Evolutionary conservation across 2,113 vertebrate species (phyloP).

Genomic region (Bothrops jararaca): DNA sequence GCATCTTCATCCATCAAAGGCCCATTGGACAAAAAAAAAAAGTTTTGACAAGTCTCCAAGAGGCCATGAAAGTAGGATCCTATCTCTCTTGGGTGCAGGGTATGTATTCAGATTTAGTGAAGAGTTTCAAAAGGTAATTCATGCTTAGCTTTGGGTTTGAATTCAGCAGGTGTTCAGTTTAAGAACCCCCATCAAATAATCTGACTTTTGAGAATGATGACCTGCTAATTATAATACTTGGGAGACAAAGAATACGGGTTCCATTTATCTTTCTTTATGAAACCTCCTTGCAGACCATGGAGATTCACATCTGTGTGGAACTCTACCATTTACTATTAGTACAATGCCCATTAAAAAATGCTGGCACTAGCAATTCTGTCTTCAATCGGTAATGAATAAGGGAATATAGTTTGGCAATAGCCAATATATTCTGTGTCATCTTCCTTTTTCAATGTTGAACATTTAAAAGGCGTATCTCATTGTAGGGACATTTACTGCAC

Average conservation of each 20-base stretch:
- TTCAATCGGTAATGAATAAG: not conserved
- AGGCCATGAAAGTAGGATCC: not conserved
- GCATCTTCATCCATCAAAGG: not conserved
- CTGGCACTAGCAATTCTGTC: not conserved
- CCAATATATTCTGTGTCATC: not conserved
- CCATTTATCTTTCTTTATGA: not conserved
- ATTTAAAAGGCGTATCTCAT: not conserved
- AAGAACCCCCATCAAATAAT: not conserved
- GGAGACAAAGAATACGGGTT: not conserved
- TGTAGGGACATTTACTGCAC: not conserved
- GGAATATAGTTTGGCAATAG: not conserved
- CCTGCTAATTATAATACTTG: not conserved
- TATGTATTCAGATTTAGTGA: not conserved
- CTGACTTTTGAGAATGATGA: not conserved
- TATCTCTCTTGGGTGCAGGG: not conserved
- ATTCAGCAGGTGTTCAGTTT: not conserved
- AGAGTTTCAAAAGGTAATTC: not conserved
- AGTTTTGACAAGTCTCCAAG: not conserved
- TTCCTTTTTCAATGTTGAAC: not conserved
- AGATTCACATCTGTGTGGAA: not conserved
- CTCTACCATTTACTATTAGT: not conserved
- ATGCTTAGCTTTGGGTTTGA: not conserved
- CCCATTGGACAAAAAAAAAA: not conserved
- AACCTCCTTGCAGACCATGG: not conserved
- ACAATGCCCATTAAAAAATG: accelerated